Conservation (phyloP, 1,140 invertebrate species). For the Pristionchus pacificus region DNA sequence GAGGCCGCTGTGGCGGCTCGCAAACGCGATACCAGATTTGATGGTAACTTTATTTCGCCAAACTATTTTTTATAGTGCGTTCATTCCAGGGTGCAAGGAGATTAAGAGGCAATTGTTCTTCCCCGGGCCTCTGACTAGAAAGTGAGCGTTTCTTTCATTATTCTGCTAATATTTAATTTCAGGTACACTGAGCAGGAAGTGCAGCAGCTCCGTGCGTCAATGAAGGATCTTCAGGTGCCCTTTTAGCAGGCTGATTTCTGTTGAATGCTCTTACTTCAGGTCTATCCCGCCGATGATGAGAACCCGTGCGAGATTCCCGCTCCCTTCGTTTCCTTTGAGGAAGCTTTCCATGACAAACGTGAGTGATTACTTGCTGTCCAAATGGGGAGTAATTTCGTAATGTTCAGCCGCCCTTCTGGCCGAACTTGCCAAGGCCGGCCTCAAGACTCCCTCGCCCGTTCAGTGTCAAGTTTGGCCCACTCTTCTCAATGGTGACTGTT, state of each 20-base stretch:
- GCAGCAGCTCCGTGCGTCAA: background rate
- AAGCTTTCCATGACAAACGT: conserved; percentile 24
- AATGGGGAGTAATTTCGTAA: background rate
- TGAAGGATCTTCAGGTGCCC: background rate
- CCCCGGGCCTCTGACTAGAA: background rate
- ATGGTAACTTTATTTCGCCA: background rate
- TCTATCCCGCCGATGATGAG: conserved; percentile 19
- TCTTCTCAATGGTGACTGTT: conserved; percentile 20
- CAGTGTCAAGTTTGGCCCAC: conserved; percentile 30
- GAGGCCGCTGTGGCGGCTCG: background rate
- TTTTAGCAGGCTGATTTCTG: too few species aligned
- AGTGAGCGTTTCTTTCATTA: background rate
- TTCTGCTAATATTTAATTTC: background rate
- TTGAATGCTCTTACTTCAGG: too few species aligned
- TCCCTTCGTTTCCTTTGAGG: conserved; percentile 21
- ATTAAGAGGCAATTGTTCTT: background rate
- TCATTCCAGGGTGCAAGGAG: background rate
- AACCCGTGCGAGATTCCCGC: conserved; percentile 6
- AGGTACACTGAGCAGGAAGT: background rate
- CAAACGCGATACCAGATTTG: background rate
- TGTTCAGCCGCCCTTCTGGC: conserved; percentile 18
- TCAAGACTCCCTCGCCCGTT: conserved; percentile 20
- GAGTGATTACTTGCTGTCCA: background rate
- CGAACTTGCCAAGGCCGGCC: conserved; percentile 26
- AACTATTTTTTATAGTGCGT: background rate